Evolutionary conservation across 2,113 vertebrate genomes (phyloP).

Genomic region (Carollia perspicillata): DNA sequence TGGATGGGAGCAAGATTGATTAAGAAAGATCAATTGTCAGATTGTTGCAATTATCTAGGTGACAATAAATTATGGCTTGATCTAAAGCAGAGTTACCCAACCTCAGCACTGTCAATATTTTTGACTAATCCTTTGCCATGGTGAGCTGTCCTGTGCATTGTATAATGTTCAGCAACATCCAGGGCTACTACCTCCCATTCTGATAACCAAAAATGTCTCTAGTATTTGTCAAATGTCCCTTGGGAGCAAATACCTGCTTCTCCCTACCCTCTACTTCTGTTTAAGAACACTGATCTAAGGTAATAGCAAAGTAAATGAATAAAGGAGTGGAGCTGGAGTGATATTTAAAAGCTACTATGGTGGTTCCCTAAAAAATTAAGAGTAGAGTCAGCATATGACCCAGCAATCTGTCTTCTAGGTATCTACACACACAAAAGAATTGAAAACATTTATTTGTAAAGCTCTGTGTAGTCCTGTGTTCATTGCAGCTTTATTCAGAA

Average conservation of each 20-base stretch:
- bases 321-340: neutral
- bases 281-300: neutral
- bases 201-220: neutral
- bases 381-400: neutral
- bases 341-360: neutral
- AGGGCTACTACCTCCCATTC: neutral
- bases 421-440: neutral
- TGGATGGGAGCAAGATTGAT: neutral
- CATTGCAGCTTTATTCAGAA: neutral
- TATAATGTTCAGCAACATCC: neutral
- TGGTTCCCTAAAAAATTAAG: neutral
- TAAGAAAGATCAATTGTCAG: neutral
- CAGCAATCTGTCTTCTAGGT: neutral
- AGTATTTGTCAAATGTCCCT: neutral
- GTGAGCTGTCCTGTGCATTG: fast-evolving
- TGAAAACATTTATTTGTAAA: neutral
- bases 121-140: neutral
- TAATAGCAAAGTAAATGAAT: neutral
- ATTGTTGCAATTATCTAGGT: neutral
- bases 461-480: neutral
- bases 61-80: neutral
- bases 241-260: neutral
- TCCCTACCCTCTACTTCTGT: neutral
- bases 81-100: neutral
- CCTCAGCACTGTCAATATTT: neutral